Evolutionary conservation across 2,113 vertebrate genomes (phyloP).

Genomic region (Elephantulus edwardii): DNA sequence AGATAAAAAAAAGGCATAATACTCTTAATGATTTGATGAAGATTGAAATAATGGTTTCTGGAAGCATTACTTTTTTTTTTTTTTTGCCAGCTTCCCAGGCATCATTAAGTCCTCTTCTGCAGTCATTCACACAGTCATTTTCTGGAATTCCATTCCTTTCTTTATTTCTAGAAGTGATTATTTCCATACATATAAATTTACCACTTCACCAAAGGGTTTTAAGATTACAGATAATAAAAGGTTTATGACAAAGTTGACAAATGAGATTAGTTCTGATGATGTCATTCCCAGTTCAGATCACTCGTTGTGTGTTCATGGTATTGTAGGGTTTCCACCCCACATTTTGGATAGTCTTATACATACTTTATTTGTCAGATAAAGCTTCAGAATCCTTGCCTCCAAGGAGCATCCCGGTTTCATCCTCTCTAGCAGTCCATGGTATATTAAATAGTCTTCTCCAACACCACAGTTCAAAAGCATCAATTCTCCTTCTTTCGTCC

Average conservation of each 20-base stretch:
- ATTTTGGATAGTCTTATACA: too few relatives aligned
- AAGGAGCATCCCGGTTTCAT: too few relatives aligned
- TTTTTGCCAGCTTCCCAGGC: accelerated
- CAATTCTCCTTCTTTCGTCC: too few relatives aligned
- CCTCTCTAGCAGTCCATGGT: too few relatives aligned
- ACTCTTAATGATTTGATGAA: not conserved
- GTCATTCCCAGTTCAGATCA: accelerated
- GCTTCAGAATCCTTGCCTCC: too few relatives aligned
- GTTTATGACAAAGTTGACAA: not conserved
- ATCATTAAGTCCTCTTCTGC: accelerated
- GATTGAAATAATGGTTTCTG: not conserved
- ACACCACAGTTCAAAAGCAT: too few relatives aligned
- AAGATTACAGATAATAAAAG: too few relatives aligned
- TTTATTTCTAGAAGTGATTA: too few relatives aligned
- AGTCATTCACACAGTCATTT: accelerated
- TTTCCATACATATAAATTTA: too few relatives aligned
- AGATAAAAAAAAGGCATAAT: not conserved
- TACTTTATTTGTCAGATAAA: too few relatives aligned
- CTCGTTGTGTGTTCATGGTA: accelerated
- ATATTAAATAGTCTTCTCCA: too few relatives aligned
- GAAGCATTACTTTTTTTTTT: not conserved
- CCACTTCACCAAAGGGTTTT: not conserved
- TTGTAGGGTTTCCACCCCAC: too few relatives aligned
- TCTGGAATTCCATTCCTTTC: not conserved
- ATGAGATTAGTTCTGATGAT: accelerated